A percentile compares a stretch with the other conserved stretches of the same genome.
Conservation (phyloP, 2,113 vertebrate genomes). For the Dromiciops gliroides region DNA sequence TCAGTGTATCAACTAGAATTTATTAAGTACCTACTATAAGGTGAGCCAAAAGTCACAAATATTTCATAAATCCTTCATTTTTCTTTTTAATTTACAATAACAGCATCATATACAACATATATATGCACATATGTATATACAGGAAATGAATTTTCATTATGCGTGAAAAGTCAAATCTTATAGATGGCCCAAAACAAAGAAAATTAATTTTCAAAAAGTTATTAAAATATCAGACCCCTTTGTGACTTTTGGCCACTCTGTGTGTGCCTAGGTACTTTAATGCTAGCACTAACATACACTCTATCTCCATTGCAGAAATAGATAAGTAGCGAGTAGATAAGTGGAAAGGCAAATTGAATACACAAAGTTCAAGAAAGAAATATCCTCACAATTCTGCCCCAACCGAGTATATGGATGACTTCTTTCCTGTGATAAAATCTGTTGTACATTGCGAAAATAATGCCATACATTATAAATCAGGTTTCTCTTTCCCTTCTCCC, state of each 20-base stretch:
- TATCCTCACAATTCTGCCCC: not conserved
- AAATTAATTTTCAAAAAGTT: too few relatives aligned
- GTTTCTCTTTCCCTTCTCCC: slow-evolving; percentile 55
- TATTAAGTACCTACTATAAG: not conserved
- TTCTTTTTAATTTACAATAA: too few relatives aligned
- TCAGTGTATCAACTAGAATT: not conserved
- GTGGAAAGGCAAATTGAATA: not conserved
- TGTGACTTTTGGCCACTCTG: too few relatives aligned
- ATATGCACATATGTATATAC: too few relatives aligned
- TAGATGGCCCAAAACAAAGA: too few relatives aligned
- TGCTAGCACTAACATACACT: not conserved
- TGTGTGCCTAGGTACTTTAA: not conserved
- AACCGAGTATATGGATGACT: slow-evolving; percentile 5
- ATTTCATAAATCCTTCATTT: too few relatives aligned
- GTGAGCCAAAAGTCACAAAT: too few relatives aligned
- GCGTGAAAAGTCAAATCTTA: too few relatives aligned
- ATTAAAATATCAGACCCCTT: too few relatives aligned
- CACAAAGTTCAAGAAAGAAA: slow-evolving; percentile 40
- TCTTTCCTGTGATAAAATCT: slow-evolving; percentile 36
- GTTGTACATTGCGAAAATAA: slow-evolving; percentile 59
- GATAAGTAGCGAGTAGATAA: not conserved
- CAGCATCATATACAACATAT: too few relatives aligned
- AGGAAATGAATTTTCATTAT: too few relatives aligned
- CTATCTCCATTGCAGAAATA: not conserved
- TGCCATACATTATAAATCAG: slow-evolving; percentile 40